Evolutionary conservation across 2,113 vertebrate species (phyloP), one percentile per base, ranked within the genome.

Genomic region (Oryzias celebensis): DNA sequence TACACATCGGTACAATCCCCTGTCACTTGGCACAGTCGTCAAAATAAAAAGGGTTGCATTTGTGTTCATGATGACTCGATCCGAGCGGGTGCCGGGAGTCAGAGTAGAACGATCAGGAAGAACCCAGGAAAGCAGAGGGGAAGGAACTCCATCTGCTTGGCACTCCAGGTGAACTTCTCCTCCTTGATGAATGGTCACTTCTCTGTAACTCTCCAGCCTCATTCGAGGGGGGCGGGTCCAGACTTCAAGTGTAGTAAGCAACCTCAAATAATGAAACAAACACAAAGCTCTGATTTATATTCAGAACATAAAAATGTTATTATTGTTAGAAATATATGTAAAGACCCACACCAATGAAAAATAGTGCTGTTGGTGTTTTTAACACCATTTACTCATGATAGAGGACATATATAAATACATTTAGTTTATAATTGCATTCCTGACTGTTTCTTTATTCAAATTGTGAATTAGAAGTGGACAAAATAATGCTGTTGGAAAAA

Each of bases 91-190:
- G 1, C 67, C 65, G 16, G 85, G 73, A 4, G 89, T 93, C 80
- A 95, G 63, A 46, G 87, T 80, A 5, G 89, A 81, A 16, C 93
- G 80, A 1, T 97, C 90, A 0, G 97, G 96, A 41, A 98, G 91
- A 73, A 97, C 88, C 97, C 97, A 99, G 10, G 95, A 94, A 62
- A 96, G 92, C 7, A 92, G 90, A 8, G 96, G 96, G 0, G 20
- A 62, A 0, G 97, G 97, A 16, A 89, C 85, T 0, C 96, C 96
- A 0, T 89, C 90, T 24, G 95, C 94, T 60, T 84, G 86, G 78
- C 97, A 99, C 47, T 94, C 93, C 89, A 98, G 87, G 63, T 82
- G 78, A 22, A 94, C 62, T 0, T 86, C 91, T 24, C 94, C 93
- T 2, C 96, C 96, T 75, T 95, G 93, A 90, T 94, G 94, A 47